Percentiles rank a stretch among this genome's conserved stretches.
Evolutionary conservation across 1,140 invertebrate genomes (phyloP).

Genomic region (Papilio polytes): DNA sequence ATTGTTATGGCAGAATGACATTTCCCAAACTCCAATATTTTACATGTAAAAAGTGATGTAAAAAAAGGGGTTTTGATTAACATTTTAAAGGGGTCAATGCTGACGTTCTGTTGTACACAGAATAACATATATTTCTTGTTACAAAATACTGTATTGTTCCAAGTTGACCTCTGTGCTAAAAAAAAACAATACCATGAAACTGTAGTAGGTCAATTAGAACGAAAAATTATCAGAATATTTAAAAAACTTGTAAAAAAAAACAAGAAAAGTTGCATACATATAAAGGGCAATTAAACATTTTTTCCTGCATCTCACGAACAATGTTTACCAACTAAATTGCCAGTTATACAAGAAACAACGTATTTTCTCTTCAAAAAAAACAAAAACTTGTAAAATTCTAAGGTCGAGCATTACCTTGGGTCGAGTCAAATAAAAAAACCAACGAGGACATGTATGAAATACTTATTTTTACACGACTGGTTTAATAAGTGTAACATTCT

Average conservation of each 20-base stretch:
- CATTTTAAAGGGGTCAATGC: background rate
- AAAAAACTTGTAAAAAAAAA: background rate
- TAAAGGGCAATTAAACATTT: background rate
- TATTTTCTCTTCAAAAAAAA: background rate
- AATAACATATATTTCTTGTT: background rate
- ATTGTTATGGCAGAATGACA: background rate
- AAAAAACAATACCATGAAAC: background rate
- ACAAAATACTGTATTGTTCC: background rate
- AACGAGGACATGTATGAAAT: background rate
- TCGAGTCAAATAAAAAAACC: background rate
- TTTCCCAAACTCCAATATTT: background rate
- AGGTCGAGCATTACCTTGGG: background rate
- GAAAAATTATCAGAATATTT: background rate
- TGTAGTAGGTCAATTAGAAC: background rate
- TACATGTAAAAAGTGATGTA: background rate
- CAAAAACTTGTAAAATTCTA: background rate
- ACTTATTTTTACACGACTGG: background rate
- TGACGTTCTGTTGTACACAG: background rate
- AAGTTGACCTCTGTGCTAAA: background rate
- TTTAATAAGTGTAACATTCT: no score
- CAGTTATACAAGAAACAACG: background rate
- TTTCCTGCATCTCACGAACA: background rate
- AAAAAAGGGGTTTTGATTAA: background rate
- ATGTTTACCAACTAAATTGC: constrained; percentile 1
- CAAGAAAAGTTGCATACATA: background rate